These are phyloP conservation scores for Athrips mouffetella DNA, from an alignment of 2,888 invertebrate species.

Conservation along the genomic window DNA sequence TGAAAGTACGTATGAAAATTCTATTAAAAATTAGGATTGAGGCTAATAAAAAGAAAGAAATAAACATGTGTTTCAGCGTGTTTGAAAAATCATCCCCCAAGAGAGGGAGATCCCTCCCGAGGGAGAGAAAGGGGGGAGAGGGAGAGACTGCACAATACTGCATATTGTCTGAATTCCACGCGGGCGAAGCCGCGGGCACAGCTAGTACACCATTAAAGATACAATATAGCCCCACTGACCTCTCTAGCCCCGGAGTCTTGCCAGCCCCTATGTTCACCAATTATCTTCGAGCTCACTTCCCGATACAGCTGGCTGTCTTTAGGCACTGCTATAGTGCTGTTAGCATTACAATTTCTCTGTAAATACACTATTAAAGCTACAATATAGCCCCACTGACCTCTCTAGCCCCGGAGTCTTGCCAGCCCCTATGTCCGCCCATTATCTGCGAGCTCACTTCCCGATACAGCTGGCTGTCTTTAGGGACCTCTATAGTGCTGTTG, in stretches of 20 bases:
- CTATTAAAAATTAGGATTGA: too few relatives aligned
- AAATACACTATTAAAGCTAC: background rate
- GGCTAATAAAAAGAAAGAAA: too few relatives aligned
- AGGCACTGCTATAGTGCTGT: background rate
- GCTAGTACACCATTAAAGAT: background rate
- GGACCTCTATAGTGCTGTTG: conserved; percentile 83
- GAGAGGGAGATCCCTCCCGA: too few relatives aligned
- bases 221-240: conserved; percentile 23
- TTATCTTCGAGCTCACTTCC: too few relatives aligned
- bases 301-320: background rate
- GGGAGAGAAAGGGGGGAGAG: too few relatives aligned
- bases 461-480: conserved; percentile 62
- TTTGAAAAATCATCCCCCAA: too few relatives aligned
- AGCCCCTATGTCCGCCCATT: conserved; percentile 26
- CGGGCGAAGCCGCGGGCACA: too few relatives aligned
- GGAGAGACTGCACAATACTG: too few relatives aligned
- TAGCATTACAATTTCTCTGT: background rate
- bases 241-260: conserved; percentile 35
- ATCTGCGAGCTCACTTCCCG: conserved; percentile 81
- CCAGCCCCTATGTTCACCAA: conserved; percentile 28
- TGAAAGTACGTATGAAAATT: too few relatives aligned
- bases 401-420: conserved; percentile 34
- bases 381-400: conserved; percentile 28
- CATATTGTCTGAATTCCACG: too few relatives aligned
- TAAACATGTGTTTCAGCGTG: too few relatives aligned